Conservation (phyloP, 2,888 invertebrate genomes). For the Invenusta paracnida region DNA sequence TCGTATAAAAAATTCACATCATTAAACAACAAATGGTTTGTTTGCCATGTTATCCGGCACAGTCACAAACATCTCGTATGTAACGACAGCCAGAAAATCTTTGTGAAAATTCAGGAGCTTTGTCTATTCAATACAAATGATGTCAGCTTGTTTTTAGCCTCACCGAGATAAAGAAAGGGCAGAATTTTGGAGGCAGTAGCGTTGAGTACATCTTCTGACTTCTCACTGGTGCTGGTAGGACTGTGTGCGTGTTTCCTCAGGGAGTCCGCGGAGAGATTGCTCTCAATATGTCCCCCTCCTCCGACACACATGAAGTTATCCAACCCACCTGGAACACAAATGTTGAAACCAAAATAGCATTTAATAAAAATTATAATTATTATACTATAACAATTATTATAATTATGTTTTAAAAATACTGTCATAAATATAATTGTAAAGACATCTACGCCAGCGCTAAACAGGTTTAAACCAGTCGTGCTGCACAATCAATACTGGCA, state of each 20-base stretch:
- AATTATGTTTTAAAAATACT: not conserved
- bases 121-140: no score
- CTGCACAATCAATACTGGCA: no score
- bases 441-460: not conserved
- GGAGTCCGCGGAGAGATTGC: not conserved
- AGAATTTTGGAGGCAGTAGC: constrained; percentile 32
- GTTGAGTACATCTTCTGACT: constrained; percentile 32
- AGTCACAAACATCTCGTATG: no score
- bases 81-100: no score
- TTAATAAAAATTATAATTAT: not conserved
- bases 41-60: no score
- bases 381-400: not conserved
- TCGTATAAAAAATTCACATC: no score
- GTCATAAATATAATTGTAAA: not conserved
- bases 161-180: constrained; percentile 22
- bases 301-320: constrained; percentile 14
- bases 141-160: not conserved
- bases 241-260: constrained; percentile 12
- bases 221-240: constrained; percentile 12
- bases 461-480: not conserved
- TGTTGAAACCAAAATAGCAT: not conserved
- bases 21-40: no score
- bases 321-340: constrained; percentile 18
- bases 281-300: constrained; percentile 1
- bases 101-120: no score